Percentiles rank a stretch among this genome's conserved stretches.
Conservation (phyloP, 2,888 invertebrate genomes). For the Dicroscelio sp. region DNA sequence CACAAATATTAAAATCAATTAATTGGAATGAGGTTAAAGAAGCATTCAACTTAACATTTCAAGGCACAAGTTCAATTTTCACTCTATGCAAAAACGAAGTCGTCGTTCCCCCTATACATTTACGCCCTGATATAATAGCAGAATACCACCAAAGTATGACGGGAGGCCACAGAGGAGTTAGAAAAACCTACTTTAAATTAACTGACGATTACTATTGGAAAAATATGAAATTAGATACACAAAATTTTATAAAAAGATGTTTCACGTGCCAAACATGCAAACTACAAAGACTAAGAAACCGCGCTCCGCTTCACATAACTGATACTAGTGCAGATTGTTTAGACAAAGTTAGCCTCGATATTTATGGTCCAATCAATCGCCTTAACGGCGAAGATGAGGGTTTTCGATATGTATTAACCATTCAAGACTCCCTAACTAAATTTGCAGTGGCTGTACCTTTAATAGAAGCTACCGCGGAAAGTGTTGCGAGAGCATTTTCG, state of each 20-base stretch:
- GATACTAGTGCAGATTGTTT: neutral
- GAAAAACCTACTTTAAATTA: neutral
- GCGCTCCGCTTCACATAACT: neutral
- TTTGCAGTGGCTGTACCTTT: neutral
- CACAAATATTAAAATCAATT: no score
- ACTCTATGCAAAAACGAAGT: neutral
- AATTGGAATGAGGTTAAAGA: no score
- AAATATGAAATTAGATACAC: neutral
- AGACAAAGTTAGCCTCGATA: neutral
- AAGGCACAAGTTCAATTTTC: no score
- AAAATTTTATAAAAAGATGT: neutral
- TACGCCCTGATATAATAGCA: neutral
- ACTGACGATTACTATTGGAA: neutral
- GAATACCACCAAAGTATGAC: neutral
- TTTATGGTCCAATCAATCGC: neutral
- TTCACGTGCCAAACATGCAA: neutral
- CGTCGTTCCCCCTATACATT: neutral
- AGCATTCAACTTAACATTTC: no score
- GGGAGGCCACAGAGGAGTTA: neutral
- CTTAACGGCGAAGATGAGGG: neutral
- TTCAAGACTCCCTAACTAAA: neutral
- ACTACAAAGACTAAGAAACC: neutral
- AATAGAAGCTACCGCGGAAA: neutral
- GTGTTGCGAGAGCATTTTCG: no score
- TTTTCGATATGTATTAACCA: neutral